Base-by-base conservation (phyloP, 2,888 invertebrate genomes). In the Palloptera scutellata region DNA sequence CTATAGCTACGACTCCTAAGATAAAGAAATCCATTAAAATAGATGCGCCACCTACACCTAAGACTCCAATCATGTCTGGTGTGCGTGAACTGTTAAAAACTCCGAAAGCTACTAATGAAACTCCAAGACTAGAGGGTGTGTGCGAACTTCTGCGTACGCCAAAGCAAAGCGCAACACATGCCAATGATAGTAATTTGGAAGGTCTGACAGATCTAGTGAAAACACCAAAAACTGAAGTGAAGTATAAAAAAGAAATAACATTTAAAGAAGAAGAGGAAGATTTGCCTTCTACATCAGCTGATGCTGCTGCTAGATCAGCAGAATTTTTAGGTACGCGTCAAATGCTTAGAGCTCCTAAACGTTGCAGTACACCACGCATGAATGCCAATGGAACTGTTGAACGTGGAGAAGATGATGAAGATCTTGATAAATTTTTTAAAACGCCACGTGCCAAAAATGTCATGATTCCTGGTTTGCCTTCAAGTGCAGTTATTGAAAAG, bases 371-470 rank as follows among this genome's bases (percentile, higher is more conserved):
- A 6, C 74, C 80, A 1, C 70, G 72, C 42, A 67, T 80, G 19
- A 15, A n/a, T 13, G 48, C 48, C 48, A 15, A 1, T n/a, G 48
- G 6, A 6, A 43, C 15, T 15, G 43, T 20, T 11, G n/a, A n/a
- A n/a, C 9, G 11, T 48, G 12, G 5, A 4, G 15, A 13, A 48
- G 48, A 6, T 15, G 15, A 63, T 10, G 77, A 76, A 43, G 70
- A 69, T 4, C 70, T 80, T 0, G 81, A 80, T 12, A 61, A 74
- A 58, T 78, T 77, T 55, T 77, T 84, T 13, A 83, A 79, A 55
- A 84, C 83, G 12, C 83, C 83, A 12, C 77, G 81, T 20, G 81
- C 81, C 12, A 80, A 78, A 68, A 75, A 80, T 62, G 68, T 80
- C 1, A 84, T 83, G 83, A 76, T 84, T 53, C 77, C 81, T 6